phyloP scores from a whole-genome alignment of 2,888 invertebrate genomes.

The Alviniconcha strummeri region DNA sequence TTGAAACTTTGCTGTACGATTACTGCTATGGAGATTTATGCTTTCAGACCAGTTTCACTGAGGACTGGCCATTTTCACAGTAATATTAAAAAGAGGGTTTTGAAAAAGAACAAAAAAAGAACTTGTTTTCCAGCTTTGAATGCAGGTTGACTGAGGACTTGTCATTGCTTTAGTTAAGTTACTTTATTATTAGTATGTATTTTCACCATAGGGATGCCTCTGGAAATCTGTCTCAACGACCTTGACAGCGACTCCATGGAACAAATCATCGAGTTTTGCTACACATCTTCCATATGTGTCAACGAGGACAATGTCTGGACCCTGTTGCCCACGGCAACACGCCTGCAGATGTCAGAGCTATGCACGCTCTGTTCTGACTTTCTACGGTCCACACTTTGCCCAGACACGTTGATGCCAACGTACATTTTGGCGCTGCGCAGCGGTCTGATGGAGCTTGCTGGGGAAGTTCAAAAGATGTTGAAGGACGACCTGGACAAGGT shows the following conservation, averaged over 20 bases:
- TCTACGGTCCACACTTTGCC: conserved; percentile 43
- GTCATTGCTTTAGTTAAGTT: neutral
- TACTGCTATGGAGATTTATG: too few relatives aligned
- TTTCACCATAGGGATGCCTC: neutral
- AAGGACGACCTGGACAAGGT: conserved; percentile 50
- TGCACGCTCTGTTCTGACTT: conserved; percentile 52
- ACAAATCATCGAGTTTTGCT: conserved; percentile 54
- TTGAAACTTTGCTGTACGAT: too few relatives aligned
- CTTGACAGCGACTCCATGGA: conserved; percentile 46
- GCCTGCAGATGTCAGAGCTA: conserved; percentile 50
- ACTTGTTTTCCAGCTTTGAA: neutral
- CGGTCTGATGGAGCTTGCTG: conserved; percentile 31
- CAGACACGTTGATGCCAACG: conserved; percentile 47
- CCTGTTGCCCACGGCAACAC: conserved; percentile 48
- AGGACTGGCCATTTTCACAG: too few relatives aligned
- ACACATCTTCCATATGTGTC: conserved; percentile 54
- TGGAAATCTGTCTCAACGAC: conserved; percentile 42
- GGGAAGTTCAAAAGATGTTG: conserved; percentile 34
- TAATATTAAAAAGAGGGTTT: neutral
- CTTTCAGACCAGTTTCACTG: too few relatives aligned
- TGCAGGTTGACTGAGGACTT: neutral
- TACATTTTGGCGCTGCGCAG: conserved; percentile 43
- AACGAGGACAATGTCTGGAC: conserved; percentile 52
- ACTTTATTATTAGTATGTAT: too few relatives aligned
- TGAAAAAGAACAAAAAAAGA: neutral